Evolutionary conservation across 2,888 invertebrate genomes (phyloP), one percentile per base, ranked within the genome.

Genomic region (Odontothrips loti): DNA sequence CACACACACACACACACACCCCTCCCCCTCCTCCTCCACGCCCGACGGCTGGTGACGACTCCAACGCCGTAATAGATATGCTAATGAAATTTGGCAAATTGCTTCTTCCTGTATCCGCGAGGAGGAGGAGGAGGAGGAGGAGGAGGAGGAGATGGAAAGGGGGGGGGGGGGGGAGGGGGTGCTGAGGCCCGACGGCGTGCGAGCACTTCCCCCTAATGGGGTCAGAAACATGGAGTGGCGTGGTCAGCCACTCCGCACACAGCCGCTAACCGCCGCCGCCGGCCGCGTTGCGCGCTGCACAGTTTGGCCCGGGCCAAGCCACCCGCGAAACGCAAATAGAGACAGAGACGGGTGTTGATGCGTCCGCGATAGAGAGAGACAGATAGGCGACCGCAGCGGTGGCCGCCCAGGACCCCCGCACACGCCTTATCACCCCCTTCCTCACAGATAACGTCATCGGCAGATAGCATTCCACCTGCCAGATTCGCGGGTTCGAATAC

Each of bases 11-110:
- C 51, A 51, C 51, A 17, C 15, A 17, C 20, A 1, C 63, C 0
- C 68, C 68, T 68, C 68, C 68, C 23, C 68, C 68, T n/a, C 68
- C 68, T 11, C 68, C 68, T 4, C 0, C 68, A 4, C 68, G 68
- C 23, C 68, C 23, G 4, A 27, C 68, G 11, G 27, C 68, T 10
- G 27, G 58, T 10, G 20, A n/a, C 17, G 17, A 15, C 58, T 58
- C 23, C 27, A 12, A 12, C 68, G 27, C 4, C 23, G 68, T 23
- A 75, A 75, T 75, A 75, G 68, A 75, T 75, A 75, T 75, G 68
- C 68, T 75, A 75, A 75, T 75, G 68, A 75, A 75, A 75, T 75
- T 75, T 75, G 23, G 68, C 68, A 75, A 75, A 75, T 75, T 75
- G 68, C 68, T 75, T 75, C 68, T 75, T 75, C 68, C 68, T 75